These are phyloP conservation scores for Stictonetta naevosa DNA, from an alignment of 2,113 vertebrate genomes.

Conservation along the genomic window DNA sequence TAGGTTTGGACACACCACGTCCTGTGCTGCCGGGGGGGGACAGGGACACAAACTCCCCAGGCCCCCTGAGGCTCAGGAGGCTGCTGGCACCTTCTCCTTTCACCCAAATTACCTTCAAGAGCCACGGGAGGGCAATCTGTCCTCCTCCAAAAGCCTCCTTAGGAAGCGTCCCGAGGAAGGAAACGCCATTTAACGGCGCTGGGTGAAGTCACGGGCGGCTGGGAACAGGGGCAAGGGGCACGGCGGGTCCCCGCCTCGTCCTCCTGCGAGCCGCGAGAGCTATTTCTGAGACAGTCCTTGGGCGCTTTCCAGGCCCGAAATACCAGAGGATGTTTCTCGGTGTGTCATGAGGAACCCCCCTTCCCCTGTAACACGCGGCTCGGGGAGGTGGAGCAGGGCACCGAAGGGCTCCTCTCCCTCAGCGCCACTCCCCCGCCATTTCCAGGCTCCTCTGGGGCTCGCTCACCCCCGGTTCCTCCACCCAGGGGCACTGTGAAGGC, in stretches of 20 bases:
- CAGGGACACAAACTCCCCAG: rapidly evolving
- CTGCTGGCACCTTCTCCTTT: background rate
- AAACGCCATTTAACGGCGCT: background rate
- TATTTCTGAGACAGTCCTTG: background rate
- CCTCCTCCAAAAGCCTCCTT: background rate
- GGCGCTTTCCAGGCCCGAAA: background rate
- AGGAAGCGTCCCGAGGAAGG: background rate
- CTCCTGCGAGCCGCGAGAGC: background rate
- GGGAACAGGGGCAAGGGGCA: background rate
- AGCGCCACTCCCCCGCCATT: rapidly evolving
- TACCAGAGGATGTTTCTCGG: background rate
- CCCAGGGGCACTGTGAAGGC: background rate
- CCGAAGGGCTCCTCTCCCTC: background rate
- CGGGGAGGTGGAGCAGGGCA: rapidly evolving
- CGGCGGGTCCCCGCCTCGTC: background rate
- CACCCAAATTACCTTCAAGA: background rate
- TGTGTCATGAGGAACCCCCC: background rate
- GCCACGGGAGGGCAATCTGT: constrained; percentile 20
- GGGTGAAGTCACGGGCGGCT: background rate
- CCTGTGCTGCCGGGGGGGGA: background rate
- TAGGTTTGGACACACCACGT: no score
- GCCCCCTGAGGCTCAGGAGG: background rate
- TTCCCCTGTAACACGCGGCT: background rate
- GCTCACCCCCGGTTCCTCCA: background rate
- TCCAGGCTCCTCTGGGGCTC: background rate